Evolutionary conservation across 2,888 invertebrate genomes (phyloP).

Genomic region (Heterodera filipjevi): DNA sequence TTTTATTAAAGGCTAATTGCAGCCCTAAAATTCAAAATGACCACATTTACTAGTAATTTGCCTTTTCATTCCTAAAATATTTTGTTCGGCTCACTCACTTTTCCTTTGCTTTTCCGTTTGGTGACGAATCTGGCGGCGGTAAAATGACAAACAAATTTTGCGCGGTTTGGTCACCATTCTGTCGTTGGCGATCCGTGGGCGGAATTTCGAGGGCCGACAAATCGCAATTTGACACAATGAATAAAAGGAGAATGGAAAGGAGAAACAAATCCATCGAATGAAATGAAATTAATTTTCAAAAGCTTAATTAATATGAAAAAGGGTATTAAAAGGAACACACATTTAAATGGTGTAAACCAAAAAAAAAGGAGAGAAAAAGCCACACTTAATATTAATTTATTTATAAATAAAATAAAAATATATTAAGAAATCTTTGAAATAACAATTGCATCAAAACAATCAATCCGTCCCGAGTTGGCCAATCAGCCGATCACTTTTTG

Average conservation of each 20-base stretch:
- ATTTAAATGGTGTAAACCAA: no score
- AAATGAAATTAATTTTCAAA: background rate
- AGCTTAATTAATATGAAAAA: background rate
- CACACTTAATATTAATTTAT: no score
- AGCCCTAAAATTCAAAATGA: no score
- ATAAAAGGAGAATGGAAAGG: background rate
- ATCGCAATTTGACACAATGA: background rate
- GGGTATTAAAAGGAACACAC: background rate
- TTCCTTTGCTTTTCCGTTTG: background rate
- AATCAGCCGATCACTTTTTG: background rate
- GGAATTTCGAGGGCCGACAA: background rate
- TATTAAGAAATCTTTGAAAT: no score
- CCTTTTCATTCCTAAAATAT: no score
- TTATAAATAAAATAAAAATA: no score
- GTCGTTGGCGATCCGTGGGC: background rate
- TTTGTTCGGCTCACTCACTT: background rate
- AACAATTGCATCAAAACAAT: no score
- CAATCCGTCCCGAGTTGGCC: no score
- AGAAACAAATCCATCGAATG: background rate
- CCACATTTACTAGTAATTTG: no score
- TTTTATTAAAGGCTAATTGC: no score
- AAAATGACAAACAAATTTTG: background rate
- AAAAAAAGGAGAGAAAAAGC: no score
- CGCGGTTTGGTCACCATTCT: background rate
- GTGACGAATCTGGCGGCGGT: background rate